Conservation (phyloP, 2,888 invertebrate species). For the Chloromyia formosa region DNA sequence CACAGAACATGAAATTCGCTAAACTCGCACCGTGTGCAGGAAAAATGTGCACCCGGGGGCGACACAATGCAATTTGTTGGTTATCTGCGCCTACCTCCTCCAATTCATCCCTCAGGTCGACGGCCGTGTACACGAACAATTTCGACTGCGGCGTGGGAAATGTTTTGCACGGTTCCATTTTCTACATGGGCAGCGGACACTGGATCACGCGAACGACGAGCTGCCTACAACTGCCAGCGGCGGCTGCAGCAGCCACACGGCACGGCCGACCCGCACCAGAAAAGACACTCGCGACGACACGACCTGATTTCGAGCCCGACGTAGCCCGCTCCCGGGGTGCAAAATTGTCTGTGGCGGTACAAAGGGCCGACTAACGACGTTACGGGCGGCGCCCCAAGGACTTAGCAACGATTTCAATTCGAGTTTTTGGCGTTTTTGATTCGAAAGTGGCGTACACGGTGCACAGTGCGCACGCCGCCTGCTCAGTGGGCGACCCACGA, state of each 20-base stretch:
- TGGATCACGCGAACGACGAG: not conserved
- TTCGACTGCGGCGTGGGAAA: constrained; percentile 65
- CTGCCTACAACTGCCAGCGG: not conserved
- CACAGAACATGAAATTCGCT: not conserved
- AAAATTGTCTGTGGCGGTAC: not conserved
- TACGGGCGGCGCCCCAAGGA: not conserved
- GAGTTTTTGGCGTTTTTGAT: constrained; percentile 14
- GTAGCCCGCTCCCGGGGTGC: not conserved
- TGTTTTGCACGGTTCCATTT: constrained; percentile 42
- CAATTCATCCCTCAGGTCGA: constrained; percentile 89
- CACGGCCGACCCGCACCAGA: not conserved
- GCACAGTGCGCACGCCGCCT: constrained; percentile 31
- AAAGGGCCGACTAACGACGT: too few species aligned
- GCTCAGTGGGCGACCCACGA: constrained; percentile 33
- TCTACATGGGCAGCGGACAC: constrained; percentile 15
- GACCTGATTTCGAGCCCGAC: constrained; percentile 19
- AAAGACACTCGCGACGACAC: not conserved
- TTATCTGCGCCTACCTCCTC: constrained; percentile 76
- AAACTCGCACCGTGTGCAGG: not conserved
- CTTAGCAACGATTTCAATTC: not conserved
- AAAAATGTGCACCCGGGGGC: not conserved
- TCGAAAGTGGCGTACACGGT: constrained; percentile 1
- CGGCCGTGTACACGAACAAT: constrained; percentile 82
- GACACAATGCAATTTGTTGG: constrained; percentile 21
- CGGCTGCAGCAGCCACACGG: constrained; percentile 1